Evolutionary conservation across 1,140 invertebrate species (phyloP), one percentile per base, ranked within the genome.

Genomic region (Drosophila varians): DNA sequence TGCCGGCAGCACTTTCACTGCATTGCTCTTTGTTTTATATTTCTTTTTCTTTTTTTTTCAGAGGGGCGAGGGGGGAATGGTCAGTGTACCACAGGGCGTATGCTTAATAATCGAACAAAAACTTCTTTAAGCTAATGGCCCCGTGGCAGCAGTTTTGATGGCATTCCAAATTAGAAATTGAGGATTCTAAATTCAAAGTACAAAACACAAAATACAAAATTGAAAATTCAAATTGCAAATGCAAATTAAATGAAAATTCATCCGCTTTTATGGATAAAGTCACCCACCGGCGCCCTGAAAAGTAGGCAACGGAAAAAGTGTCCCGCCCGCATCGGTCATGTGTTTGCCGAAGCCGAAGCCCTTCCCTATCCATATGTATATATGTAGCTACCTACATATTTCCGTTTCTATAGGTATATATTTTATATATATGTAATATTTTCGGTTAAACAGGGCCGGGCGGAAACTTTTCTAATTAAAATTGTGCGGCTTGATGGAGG

Each of bases 381-480:
- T 3, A 11, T 31, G 9, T 9, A 31, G 8, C n/a, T 14, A 26
- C 28, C 47, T 46, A 53, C 54, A 28, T 38, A 40, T 54, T 46
- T 57, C 12, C 38, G 28, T 9, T 26, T 28, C 21, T 28, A 31
- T 28, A 23, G 36, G 36, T 28, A 31, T 31, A 31, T 31, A 31
- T 31, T 31, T 36, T 28, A 11, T 66, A 14, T 34, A 14, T 55
- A 43, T 46, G 11, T 8, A 38, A 66, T 66, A 66, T 55, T 45
- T 38, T 46, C 12, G 26, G 47, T 40, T 66, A 60, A 56, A 36
- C 42, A 26, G 14, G 46, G 45, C 47, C 52, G 43, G 43, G 66
- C 45, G 36, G 57, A 74, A 84, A 86, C 68, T 86, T 86, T 86
- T 86, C 82, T 86, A 86, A 86, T 86, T 86, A 86, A 86, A 86